phyloP scores from a whole-genome alignment of 2,797 vertebrate genomes.

The Spheniscus humboldti region DNA sequence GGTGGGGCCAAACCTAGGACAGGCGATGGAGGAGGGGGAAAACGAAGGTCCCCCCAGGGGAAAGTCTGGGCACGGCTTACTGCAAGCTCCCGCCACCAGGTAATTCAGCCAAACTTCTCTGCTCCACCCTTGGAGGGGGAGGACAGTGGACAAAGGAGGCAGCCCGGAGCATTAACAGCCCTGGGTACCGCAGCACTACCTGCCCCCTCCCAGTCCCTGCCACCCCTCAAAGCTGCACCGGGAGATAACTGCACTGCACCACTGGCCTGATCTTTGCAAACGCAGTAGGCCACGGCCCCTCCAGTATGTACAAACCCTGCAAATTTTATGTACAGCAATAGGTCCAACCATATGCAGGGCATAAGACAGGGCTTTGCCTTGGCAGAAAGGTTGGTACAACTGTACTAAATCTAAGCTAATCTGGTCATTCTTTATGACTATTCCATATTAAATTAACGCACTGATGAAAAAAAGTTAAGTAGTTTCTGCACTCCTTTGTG shows the following conservation, averaged over 20 bases:
- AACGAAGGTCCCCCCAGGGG: fast-evolving
- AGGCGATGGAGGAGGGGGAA: too few relatives aligned
- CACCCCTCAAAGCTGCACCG: background rate
- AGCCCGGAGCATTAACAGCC: fast-evolving
- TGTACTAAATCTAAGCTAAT: too few relatives aligned
- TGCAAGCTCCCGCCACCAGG: fast-evolving
- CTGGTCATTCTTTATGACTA: background rate
- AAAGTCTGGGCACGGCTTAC: background rate
- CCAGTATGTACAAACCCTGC: fast-evolving
- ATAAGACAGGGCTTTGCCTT: background rate
- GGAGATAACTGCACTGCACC: fast-evolving
- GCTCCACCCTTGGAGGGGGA: background rate
- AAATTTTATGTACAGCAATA: background rate
- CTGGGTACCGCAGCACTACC: fast-evolving
- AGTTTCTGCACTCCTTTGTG: background rate
- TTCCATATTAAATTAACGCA: background rate
- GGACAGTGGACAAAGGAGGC: too few relatives aligned
- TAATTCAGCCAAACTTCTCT: too few relatives aligned
- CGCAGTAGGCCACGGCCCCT: fast-evolving
- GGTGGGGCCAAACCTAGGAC: background rate
- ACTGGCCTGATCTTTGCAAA: fast-evolving
- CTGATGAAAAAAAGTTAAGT: background rate
- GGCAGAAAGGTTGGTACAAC: background rate
- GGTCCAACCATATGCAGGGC: too few relatives aligned
- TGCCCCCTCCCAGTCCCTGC: fast-evolving